Evolutionary conservation across 2,888 invertebrate species (phyloP).

Genomic region (Escarpia spicata): DNA sequence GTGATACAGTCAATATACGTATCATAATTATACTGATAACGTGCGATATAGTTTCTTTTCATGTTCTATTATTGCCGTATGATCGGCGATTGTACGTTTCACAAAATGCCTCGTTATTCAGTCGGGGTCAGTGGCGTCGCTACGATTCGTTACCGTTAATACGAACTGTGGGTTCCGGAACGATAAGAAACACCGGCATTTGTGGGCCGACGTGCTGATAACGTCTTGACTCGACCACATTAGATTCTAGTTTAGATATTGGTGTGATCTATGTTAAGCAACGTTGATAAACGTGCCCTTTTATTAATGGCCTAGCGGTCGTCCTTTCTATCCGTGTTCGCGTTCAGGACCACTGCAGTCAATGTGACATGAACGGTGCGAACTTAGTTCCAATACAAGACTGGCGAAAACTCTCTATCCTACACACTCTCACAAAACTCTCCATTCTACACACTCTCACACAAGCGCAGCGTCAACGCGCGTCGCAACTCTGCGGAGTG

Average conservation of each 20-base stretch:
- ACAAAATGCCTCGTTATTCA: background rate
- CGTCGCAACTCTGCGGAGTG: background rate
- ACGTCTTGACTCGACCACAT: background rate
- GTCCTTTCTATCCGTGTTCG: background rate
- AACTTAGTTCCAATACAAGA: background rate
- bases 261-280: background rate
- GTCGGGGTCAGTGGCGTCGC: background rate
- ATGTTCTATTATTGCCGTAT: background rate
- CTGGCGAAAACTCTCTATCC: background rate
- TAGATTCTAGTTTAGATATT: slow-evolving; percentile 1
- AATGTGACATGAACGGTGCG: background rate
- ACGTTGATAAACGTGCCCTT: background rate
- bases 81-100: background rate
- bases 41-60: background rate
- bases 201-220: background rate
- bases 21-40: background rate
- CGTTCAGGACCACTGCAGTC: background rate
- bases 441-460: background rate
- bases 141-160: background rate
- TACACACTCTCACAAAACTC: background rate
- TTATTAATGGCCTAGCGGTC: background rate
- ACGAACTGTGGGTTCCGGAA: background rate
- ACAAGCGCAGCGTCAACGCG: background rate
- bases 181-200: background rate
- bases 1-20: background rate